Evolutionary conservation across 2,797 vertebrate genomes (phyloP), one percentile per base, ranked within the genome.

Genomic region (Geotrypetes seraphini): DNA sequence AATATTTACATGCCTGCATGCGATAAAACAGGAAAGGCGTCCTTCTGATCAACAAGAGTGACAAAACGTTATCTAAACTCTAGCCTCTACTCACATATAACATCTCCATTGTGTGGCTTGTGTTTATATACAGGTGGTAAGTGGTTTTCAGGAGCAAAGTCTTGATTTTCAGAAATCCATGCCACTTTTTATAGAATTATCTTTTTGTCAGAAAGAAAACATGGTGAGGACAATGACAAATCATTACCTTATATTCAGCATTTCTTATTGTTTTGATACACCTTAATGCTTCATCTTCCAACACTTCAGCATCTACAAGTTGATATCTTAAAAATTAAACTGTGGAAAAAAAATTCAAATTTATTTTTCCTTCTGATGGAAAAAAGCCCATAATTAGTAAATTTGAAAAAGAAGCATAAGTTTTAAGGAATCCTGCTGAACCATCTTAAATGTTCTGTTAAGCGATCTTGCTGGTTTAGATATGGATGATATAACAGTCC

Each of bases 1-100:
- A 95, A 99, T 96, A 97, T 99, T 92, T 95, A 99, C 95, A 99
- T 99, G 95, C 95, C 95, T 95, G 94, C 95, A 99, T 99, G 95
- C 95, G 85, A 93, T 93, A 90, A 92, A 91, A 92, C 90, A 90
- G 91, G 89, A 96, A 92, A 91, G 93, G 84, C 84, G 84, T 90
- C 87, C 86, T 95, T 91, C 84, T 86, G 87, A 97, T 78, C 89
- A 92, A 88, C 84, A 95, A n/a, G 79, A 84, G 88, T 92, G 92
- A 94, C 92, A 93, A 91, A 96, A 92, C 81, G 63, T 82, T 84
- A 86, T 85, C 93, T 97, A 96, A 90, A 66, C 47, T 66, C 81
- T 85, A 85, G 68, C 84, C 89, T 91, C 97, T 97, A 92, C 89
- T 91, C 92, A 96, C 96, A 96, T 91, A 96, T 94, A 93, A 94